Percentiles rank a stretch among this genome's conserved stretches.
Conservation (phyloP, 1,140 invertebrate species). For the Brachionus rubens region DNA sequence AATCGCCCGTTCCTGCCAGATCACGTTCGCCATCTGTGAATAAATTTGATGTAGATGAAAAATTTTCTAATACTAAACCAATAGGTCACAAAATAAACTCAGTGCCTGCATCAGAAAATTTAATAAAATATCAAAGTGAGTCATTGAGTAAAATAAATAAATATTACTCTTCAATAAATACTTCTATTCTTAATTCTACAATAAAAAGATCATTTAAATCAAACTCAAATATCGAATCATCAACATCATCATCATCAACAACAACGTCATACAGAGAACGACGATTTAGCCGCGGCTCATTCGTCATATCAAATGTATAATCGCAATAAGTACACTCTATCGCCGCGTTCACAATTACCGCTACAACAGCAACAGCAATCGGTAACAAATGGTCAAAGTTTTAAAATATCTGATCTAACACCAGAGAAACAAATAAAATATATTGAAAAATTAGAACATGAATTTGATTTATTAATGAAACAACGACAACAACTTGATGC, state of each 20-base stretch:
- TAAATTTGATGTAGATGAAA: neutral
- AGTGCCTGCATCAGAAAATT: neutral
- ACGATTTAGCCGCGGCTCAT: neutral
- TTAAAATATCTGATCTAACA: constrained; percentile 15
- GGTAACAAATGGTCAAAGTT: neutral
- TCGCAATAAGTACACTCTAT: neutral
- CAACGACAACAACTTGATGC: constrained; percentile 41
- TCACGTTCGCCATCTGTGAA: constrained; percentile 3
- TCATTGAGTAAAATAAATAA: constrained; percentile 44
- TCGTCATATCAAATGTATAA: constrained; percentile 3
- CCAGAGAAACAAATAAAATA: constrained; percentile 45
- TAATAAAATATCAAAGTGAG: constrained; percentile 36
- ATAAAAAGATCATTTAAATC: constrained; percentile 45
- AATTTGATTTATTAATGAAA: constrained; percentile 44
- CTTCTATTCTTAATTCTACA: neutral
- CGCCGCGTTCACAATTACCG: neutral
- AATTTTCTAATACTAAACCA: neutral
- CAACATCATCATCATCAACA: constrained; percentile 18
- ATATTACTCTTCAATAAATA: constrained; percentile 10
- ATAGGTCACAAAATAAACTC: too few species aligned
- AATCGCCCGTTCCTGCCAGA: neutral
- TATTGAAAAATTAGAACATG: constrained; percentile 39
- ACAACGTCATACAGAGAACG: neutral
- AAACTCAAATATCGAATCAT: too few species aligned
- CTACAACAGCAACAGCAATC: neutral